Evolutionary conservation across 1,140 invertebrate species (phyloP).

Genomic region (Himalopsyche phryganea): DNA sequence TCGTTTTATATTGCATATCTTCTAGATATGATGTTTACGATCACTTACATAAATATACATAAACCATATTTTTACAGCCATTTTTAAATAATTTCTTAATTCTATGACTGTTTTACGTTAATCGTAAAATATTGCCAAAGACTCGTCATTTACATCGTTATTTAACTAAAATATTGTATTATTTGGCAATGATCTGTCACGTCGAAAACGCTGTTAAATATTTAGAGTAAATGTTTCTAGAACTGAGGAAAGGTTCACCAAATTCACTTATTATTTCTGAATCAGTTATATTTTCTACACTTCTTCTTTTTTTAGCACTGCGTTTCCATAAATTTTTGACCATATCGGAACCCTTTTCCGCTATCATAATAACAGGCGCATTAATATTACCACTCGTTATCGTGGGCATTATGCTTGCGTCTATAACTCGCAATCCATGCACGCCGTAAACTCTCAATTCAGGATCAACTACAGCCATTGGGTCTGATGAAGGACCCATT

Average conservation of each 20-base stretch:
- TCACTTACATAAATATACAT: too few species aligned
- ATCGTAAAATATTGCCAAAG: too few species aligned
- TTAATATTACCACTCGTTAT: slow-evolving; percentile 84
- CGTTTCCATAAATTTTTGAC: slow-evolving; percentile 70
- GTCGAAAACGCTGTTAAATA: slow-evolving; percentile 10
- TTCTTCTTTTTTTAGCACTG: slow-evolving; percentile 39
- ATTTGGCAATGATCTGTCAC: too few species aligned
- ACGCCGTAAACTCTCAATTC: slow-evolving; percentile 73
- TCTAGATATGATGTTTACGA: too few species aligned
- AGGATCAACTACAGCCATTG: slow-evolving; percentile 78
- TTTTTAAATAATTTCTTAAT: too few species aligned
- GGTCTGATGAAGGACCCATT: slow-evolving; percentile 77
- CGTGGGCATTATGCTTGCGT: slow-evolving; percentile 77
- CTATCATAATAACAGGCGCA: slow-evolving; percentile 89
- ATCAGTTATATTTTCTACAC: neutral
- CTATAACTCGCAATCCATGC: slow-evolving; percentile 70
- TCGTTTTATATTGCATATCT: too few species aligned
- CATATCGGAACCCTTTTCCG: slow-evolving; percentile 84
- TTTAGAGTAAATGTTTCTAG: slow-evolving; percentile 27
- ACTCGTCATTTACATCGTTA: too few species aligned
- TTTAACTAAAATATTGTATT: too few species aligned
- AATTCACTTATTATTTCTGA: slow-evolving; percentile 20
- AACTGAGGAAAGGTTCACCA: slow-evolving; percentile 22
- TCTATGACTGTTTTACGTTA: too few species aligned
- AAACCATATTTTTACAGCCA: too few species aligned